phyloP scores from a whole-genome alignment of 2,113 vertebrate genomes.

The Caloenas nicobarica region DNA sequence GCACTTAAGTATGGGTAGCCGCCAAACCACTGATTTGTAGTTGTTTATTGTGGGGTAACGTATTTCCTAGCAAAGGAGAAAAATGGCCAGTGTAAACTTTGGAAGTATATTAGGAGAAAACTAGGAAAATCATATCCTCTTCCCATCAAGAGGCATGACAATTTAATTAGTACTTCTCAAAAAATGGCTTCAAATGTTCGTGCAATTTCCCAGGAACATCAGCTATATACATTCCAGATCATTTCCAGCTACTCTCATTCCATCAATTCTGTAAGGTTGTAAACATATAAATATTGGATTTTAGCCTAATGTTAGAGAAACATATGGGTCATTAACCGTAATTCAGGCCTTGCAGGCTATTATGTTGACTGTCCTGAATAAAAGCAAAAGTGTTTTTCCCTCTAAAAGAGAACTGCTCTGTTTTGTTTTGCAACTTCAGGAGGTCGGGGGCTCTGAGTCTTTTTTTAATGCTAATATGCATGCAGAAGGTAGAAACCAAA shows the following conservation, averaged over 20 bases:
- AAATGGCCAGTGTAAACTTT: neutral
- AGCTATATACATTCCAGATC: neutral
- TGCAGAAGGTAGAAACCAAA: neutral
- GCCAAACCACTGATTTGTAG: neutral
- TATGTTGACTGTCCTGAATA: neutral
- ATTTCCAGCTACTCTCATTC: neutral
- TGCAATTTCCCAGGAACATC: neutral
- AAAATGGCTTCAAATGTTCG: neutral
- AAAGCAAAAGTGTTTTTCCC: neutral
- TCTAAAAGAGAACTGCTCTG: neutral
- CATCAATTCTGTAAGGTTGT: neutral
- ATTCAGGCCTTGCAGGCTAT: constrained; percentile 31
- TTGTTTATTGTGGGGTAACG: neutral
- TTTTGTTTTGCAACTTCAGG: neutral
- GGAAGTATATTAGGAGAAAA: neutral
- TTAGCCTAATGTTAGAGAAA: neutral
- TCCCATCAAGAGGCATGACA: neutral
- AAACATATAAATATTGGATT: constrained; percentile 47
- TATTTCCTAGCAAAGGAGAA: neutral
- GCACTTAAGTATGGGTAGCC: neutral
- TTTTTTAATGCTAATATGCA: neutral
- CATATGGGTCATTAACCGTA: constrained; percentile 38
- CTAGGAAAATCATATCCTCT: neutral
- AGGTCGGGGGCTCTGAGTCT: neutral
- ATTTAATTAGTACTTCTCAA: neutral